Evolutionary conservation across 2,797 vertebrate genomes (phyloP).

Genomic region (Rhabdophis nuchalis): DNA sequence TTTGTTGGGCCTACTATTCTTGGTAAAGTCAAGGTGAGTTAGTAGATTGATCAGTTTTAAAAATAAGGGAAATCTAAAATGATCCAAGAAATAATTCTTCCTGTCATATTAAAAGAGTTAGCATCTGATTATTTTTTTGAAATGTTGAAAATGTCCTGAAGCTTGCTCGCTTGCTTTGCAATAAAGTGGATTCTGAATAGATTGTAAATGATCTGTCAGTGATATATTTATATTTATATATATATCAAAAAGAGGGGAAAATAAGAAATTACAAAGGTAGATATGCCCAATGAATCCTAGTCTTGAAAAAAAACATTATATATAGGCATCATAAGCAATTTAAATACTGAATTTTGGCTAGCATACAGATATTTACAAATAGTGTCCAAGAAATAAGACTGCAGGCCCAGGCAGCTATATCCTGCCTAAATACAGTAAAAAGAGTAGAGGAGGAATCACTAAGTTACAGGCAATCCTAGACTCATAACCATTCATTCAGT

Average conservation of each 20-base stretch:
- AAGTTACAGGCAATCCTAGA: neutral
- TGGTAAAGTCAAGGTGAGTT: conserved; percentile 80
- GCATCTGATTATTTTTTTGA: neutral
- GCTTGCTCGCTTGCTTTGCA: neutral
- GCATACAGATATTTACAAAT: neutral
- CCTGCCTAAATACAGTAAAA: neutral
- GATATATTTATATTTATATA: neutral
- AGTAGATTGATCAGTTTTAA: neutral
- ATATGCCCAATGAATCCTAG: neutral
- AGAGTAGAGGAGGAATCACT: neutral
- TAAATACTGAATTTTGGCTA: neutral
- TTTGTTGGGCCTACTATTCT: conserved; percentile 95
- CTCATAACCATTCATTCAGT: neutral
- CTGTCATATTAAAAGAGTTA: neutral
- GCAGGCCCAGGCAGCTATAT: neutral
- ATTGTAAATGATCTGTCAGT: neutral
- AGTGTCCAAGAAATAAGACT: neutral
- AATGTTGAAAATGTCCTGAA: neutral
- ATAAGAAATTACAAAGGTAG: neutral
- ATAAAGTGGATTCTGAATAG: neutral
- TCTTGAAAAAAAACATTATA: neutral
- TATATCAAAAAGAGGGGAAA: neutral
- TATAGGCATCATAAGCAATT: neutral
- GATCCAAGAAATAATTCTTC: neutral
- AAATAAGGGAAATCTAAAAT: neutral